Base-by-base conservation (phyloP, 2,888 invertebrate species). In the Drosophila cracens region DNA sequence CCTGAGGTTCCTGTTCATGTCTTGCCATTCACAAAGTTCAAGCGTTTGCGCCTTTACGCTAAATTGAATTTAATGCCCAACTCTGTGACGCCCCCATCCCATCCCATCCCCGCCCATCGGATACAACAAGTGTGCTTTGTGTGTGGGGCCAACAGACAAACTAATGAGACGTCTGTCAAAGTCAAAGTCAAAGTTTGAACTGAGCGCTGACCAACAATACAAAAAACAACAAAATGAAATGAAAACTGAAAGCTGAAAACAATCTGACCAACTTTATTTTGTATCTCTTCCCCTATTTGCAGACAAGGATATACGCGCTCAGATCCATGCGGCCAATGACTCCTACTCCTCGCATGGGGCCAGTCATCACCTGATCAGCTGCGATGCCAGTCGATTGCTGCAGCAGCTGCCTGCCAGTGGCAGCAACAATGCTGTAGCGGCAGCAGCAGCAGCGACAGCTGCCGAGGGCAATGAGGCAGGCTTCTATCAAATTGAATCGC, bases 401-500 rank as follows among this genome's bases (percentile, higher is more conserved):
- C 82, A 77, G 63, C 79, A 74, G 51, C 60, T 72, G 72, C 80
- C 77, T n/a, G 49, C 53, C 18, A 46, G 1, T 34, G 52, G 53
- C 16, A 36, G 27, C 51, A 25, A 34, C 49, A 51, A 2, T 29
- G 21, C 11, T 11, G 18, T n/a, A 70, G 38, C 21, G 13, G n/a
- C 62, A 21, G 31, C 13, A 13, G n/a, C 11, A 16, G 16, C n/a
- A 53, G 11, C 2, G 63, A 33, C 25, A 16, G 33, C 60, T 10
- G 40, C 48, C 53, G 68, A 25, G 0, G 77, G 65, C 56, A 82
- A 76, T 21, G 92, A 92, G 70, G 89, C 90, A 25, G 88, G 89
- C 36, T 93, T 92, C 82, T 92, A 92, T 81, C 92, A 93, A 90
- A 92, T 92, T 87, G 95, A 94, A 85, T 94, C 94, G 51, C 93